A percentile compares a stretch with the other conserved stretches of the same genome.
Conservation (phyloP, 2,113 vertebrate genomes). For the Pitta sordida region DNA sequence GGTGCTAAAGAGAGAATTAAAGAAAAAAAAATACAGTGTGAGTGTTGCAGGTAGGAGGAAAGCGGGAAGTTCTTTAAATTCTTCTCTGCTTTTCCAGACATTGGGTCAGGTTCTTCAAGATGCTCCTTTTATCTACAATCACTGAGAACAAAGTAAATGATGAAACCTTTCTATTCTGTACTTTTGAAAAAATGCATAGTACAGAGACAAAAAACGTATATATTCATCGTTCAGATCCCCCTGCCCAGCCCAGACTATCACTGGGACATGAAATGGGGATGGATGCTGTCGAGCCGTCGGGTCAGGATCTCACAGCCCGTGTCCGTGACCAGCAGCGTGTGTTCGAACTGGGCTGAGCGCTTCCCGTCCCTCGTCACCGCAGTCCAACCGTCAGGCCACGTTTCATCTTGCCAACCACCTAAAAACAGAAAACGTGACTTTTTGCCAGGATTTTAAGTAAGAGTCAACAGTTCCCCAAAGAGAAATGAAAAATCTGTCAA, state of each 20-base stretch:
- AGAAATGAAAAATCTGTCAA: background rate
- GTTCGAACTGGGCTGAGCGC: slow-evolving; percentile 97
- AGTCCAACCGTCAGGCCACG: slow-evolving; percentile 98
- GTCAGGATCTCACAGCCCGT: slow-evolving; percentile 95
- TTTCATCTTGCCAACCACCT: slow-evolving; percentile 99
- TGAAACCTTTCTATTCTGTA: slow-evolving; percentile 65
- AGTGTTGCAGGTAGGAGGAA: slow-evolving; percentile 39
- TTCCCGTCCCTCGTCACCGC: slow-evolving; percentile 94
- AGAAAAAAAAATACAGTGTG: background rate
- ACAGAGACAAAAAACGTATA: slow-evolving; percentile 24
- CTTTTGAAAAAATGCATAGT: slow-evolving; percentile 65
- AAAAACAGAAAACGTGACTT: background rate
- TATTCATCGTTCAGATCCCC: background rate
- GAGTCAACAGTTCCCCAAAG: background rate
- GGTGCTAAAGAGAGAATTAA: slow-evolving; percentile 50
- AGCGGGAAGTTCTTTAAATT: slow-evolving; percentile 53
- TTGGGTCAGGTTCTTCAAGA: slow-evolving; percentile 51
- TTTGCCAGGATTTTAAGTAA: background rate
- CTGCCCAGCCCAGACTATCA: slow-evolving; percentile 67
- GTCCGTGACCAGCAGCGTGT: slow-evolving; percentile 94
- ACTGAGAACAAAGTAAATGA: slow-evolving; percentile 65
- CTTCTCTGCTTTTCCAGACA: slow-evolving; percentile 59
- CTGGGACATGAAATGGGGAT: slow-evolving; percentile 90
- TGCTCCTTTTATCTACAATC: slow-evolving; percentile 61
- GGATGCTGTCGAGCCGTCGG: slow-evolving; percentile 80